Evolutionary conservation across 2,797 vertebrate species (phyloP).

Genomic region (Sebastes vulpes): DNA sequence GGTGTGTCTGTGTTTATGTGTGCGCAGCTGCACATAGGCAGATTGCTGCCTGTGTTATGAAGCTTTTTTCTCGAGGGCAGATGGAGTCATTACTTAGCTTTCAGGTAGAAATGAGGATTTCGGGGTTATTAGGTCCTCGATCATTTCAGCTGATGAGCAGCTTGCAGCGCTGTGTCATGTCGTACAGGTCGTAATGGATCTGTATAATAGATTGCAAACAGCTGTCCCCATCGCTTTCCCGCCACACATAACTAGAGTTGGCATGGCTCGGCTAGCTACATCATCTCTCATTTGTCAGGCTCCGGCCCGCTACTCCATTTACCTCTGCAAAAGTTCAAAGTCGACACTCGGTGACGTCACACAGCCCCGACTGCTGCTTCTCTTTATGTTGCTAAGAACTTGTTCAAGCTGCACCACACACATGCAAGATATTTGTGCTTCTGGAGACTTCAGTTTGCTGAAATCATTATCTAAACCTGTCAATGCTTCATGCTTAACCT

Average conservation of each 20-base stretch:
- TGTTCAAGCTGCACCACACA: not conserved
- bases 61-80: not conserved
- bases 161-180: not conserved
- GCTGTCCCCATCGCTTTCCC: conserved; percentile 22
- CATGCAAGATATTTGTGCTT: not conserved
- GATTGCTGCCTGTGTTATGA: not conserved
- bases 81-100: not conserved
- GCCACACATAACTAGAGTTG: conserved; percentile 4
- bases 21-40: not conserved
- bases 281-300: conserved; percentile 41
- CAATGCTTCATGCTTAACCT: not conserved
- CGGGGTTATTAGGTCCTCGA: not conserved
- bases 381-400: not conserved
- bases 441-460: not conserved
- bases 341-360: not conserved
- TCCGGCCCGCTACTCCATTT: not conserved
- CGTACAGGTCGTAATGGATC: conserved; percentile 2
- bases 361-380: not conserved
- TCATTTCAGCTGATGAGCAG: not conserved
- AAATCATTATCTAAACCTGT: not conserved
- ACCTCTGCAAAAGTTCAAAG: conserved; percentile 37
- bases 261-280: conserved; percentile 18
- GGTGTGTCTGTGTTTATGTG: not conserved
- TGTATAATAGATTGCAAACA: conserved; percentile 30
- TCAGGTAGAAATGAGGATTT: not conserved